phyloP scores from a whole-genome alignment of 2,797 vertebrate genomes.

The Centropyge bicolor region DNA sequence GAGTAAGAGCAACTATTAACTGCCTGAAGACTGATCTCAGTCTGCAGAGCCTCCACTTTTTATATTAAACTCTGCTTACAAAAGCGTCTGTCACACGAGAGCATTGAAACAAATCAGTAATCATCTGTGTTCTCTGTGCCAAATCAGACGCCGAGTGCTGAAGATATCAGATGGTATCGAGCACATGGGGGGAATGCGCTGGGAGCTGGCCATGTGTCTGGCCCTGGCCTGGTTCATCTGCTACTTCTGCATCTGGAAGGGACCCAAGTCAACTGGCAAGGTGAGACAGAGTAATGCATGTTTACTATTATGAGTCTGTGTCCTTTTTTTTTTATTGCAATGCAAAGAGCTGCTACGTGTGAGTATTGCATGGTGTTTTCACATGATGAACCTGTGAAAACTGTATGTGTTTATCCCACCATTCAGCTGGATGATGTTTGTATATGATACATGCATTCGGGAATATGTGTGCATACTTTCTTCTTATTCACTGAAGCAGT shows the following conservation, averaged over 20 bases:
- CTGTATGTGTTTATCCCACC: background rate
- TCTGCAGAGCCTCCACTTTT: conserved; percentile 3
- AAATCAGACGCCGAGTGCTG: conserved; percentile 91
- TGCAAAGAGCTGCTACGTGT: background rate
- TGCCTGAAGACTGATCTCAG: background rate
- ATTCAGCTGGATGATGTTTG: background rate
- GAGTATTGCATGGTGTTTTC: background rate
- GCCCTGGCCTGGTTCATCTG: conserved; percentile 98
- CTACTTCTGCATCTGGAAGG: conserved; percentile 99
- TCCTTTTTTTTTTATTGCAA: conserved; percentile 4
- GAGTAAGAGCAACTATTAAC: conserved; percentile 8
- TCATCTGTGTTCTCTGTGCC: conserved; percentile 41
- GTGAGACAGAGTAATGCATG: conserved; percentile 78
- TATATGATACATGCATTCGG: background rate
- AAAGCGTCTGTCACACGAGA: background rate
- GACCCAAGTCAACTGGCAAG: conserved; percentile 99
- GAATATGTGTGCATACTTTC: conserved; percentile 5
- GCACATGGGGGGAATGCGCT: conserved; percentile 94
- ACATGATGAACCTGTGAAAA: background rate
- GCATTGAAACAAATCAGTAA: conserved; percentile 2
- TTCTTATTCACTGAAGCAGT: conserved; percentile 4
- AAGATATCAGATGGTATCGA: conserved; percentile 97
- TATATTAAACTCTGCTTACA: background rate
- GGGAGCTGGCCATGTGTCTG: conserved; percentile 97
- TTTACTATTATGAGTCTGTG: conserved; percentile 17